Base-by-base conservation (phyloP, 2,888 invertebrate genomes). In the Psylliodes chrysocephalus region DNA sequence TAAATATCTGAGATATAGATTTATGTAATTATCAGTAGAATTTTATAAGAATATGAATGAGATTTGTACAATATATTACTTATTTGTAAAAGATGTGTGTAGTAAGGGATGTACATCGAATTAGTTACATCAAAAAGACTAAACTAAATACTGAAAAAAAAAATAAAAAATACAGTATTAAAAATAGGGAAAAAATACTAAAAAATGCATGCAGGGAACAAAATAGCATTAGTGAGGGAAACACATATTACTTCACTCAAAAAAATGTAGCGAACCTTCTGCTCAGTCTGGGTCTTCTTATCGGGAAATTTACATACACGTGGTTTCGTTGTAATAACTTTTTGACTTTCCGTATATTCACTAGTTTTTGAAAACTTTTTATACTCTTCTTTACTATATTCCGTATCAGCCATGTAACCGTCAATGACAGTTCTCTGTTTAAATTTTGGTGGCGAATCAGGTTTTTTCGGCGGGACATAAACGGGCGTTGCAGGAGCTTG, bases 341-440 rank as follows among this genome's bases (percentile, higher is more conserved):
- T 71, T 42, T 77, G 75, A 42, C 73, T 76, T 72, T 80, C 76
- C 53, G 72, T 65, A 66, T 73, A 70, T 61, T 77, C 75, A 56
- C 75, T 78, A 19, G 76, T 74, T 67, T 80, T 79, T 22, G 74
- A 73, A 46, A 74, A 67, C 56, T 81, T 79, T 64, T 71, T 77
- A 63, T 75, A 77, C 62, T 80, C 79, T 64, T 81, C 80, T 47
- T 77, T 77, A 55, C 69, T 72, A 66, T 75, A 73, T 66, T 82
- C 80, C 5, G 76, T 74, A 74, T 90, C 90, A 1, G 90, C 90
- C 81, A 88, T 88, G 73, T 90, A 90, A 8, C 90, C 90, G 63
- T 87, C 87, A 18, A 83, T 80, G 53, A 83, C 79, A 25, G 76
- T 75, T 74, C 85, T 85, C 54, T 82, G 80, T 73, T 86, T 87